Evolutionary conservation across 2,113 vertebrate genomes (phyloP).

Genomic region (Orycteropus afer): DNA sequence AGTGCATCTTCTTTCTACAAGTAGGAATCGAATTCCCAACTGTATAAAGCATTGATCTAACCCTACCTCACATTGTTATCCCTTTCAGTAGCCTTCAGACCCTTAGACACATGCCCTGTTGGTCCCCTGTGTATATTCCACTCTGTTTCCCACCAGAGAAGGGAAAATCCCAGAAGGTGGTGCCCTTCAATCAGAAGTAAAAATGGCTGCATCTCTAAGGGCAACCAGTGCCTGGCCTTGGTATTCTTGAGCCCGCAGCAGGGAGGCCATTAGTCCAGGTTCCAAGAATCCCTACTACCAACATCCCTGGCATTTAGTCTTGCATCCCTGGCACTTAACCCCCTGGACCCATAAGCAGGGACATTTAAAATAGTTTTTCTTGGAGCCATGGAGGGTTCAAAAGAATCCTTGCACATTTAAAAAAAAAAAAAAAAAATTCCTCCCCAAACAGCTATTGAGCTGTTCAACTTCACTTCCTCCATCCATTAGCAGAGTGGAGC

Average conservation of each 20-base stretch:
- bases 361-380: slow-evolving; percentile 75
- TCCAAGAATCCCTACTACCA: slow-evolving; percentile 70
- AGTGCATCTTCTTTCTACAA: slow-evolving; percentile 59
- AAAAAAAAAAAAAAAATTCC: slow-evolving; percentile 71
- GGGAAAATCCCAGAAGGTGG: slow-evolving; percentile 66
- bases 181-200: slow-evolving; percentile 67
- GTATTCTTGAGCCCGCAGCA: slow-evolving; percentile 74
- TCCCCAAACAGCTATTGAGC: slow-evolving; percentile 51
- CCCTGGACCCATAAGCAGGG: slow-evolving; percentile 54
- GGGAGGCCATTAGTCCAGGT: slow-evolving; percentile 68
- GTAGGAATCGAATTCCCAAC: slow-evolving; percentile 37
- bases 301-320: slow-evolving; percentile 75
- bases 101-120: neutral
- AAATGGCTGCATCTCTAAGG: slow-evolving; percentile 78
- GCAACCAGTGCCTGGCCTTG: slow-evolving; percentile 70
- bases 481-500: neutral
- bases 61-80: neutral
- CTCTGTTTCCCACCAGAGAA: slow-evolving; percentile 60
- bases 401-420: slow-evolving; percentile 77
- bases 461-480: slow-evolving; percentile 23
- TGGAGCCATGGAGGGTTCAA: slow-evolving; percentile 73
- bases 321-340: slow-evolving; percentile 77
- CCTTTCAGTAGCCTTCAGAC: neutral
- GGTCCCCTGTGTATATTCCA: neutral
- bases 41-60: neutral